Evolutionary conservation across 2,113 vertebrate species (phyloP), one percentile per base, ranked within the genome.

Genomic region (Stegastes partitus): DNA sequence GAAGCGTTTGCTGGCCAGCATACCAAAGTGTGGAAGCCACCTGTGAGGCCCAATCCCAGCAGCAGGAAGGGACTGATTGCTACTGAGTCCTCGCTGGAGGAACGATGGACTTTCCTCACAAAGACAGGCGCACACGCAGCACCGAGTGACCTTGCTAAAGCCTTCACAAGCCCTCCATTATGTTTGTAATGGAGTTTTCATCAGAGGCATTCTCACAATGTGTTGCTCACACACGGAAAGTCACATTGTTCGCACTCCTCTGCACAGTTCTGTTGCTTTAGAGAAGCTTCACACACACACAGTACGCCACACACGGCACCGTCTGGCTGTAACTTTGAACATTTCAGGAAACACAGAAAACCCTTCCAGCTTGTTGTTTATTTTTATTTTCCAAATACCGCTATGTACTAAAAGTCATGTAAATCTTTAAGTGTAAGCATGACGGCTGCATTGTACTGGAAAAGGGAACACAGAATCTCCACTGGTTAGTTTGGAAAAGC

Each of bases 111-210:
- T 63, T 42, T 66, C 9, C n/a, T 56, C n/a, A 34, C 37, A 69
- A 72, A 64, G 15, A 15, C 68, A 37, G 54, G 10, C 57, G 28
- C 74, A 49, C 0, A 8, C 69, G 42, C 42, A 25, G 19, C 11
- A 42, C 68, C 31, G 21, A 50, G 34, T 68, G 77, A 78, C 73
- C 74, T 64, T 54, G 56, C 18, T 25, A 28, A 65, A 26, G 63
- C 21, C 26, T 79, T 54, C 9, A 19, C 26, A 11, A 42, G 49
- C 15, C 57, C 37, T 78, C 47, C 39, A 54, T 79, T 74, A 23
- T 68, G 68, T 54, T 61, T 70, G 28, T 66, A 45, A 69, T 62
- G 34, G 59, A 62, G 51, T 73, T 80, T 80, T 74, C 69, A 68
- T 34, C 18, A n/a, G 16, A 64, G 9, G 4, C n/a, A 12, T 37